These are phyloP conservation scores for Neelides folsomi DNA, from an alignment of 2,888 invertebrate genomes.

Conservation along the genomic window DNA sequence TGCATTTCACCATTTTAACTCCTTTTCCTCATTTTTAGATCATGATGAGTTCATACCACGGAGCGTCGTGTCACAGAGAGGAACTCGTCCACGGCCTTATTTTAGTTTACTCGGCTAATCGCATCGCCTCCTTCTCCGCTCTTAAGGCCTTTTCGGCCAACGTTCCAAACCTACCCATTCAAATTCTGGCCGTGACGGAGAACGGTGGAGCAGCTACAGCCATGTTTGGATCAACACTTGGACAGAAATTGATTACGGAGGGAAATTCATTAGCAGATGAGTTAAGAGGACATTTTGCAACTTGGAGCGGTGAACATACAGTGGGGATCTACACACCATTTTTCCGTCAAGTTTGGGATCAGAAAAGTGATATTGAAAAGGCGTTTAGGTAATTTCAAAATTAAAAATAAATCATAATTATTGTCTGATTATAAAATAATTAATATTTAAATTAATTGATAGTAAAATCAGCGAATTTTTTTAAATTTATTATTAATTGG, in stretches of 20 bases:
- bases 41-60: conserved; percentile 88
- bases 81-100: conserved; percentile 90
- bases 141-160: conserved; percentile 86
- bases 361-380: conserved; percentile 86
- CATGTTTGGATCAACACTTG: conserved; percentile 77
- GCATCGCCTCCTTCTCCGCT: conserved; percentile 85
- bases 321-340: conserved; percentile 72
- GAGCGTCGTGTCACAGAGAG: conserved; percentile 79
- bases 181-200: conserved; percentile 74
- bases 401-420: too few species aligned
- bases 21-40: too few species aligned
- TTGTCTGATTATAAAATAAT: too few species aligned
- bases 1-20: too few species aligned
- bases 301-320: conserved; percentile 48
- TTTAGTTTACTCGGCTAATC: conserved; percentile 83
- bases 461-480: too few species aligned
- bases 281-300: conserved; percentile 81
- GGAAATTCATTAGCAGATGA: conserved; percentile 84
- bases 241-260: conserved; percentile 79
- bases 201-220: conserved; percentile 62
- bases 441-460: too few species aligned
- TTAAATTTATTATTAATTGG: too few species aligned
- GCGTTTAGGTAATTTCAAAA: conserved; percentile 58
- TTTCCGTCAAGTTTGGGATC: conserved; percentile 92
- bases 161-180: conserved; percentile 81